Base-by-base conservation (phyloP, 2,888 invertebrate genomes). In the Nemurella pictetii region DNA sequence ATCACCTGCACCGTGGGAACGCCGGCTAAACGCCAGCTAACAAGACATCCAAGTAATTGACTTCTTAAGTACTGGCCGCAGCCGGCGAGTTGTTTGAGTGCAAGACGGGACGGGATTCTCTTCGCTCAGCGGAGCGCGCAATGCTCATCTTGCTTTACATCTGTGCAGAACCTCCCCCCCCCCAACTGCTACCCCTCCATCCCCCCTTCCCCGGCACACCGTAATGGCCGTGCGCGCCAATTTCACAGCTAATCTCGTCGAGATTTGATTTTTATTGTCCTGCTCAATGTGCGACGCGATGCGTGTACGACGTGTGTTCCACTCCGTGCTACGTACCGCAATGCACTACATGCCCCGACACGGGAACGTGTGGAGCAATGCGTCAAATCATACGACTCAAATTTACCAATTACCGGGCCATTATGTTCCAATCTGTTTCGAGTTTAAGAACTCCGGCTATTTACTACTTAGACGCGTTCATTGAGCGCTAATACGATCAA, bases 391-490 rank as follows among this genome's bases (percentile, higher is more conserved):
- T 55, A 0, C 27, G 75, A 26, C 25, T 75, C 75, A 75, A 26
- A 75, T 75, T 75, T 75, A 27, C 28, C 75, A 75, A 4, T 75
- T 75, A 75, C 80, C 4, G 35, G 20, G 25, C 80, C 80, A 81
- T 81, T 81, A 81, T 26, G 30, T 30, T 0, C 29, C 80, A 81
- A 81, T 81, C 80, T 36, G 80, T 75, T 75, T 25, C 75, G 2
- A 9, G 75, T 25, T 75, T 28, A 28, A 28, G 27, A 26, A 75
- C 75, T 75, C 75, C 35, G 35, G 80, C 80, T 35, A 81, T 81
- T 81, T 81, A 81, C 35, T 81, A 81, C 80, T 81, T 81, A 81
- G 80, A 30, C 80, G 32, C 30, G 7, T 80, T 32, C 80, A 35
- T 81, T 81, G 35, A 81, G 30, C 30, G 5, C 80, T 81, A 81